Evolutionary conservation across 1,140 invertebrate genomes (phyloP).

Genomic region (Drosophila nannoptera): DNA sequence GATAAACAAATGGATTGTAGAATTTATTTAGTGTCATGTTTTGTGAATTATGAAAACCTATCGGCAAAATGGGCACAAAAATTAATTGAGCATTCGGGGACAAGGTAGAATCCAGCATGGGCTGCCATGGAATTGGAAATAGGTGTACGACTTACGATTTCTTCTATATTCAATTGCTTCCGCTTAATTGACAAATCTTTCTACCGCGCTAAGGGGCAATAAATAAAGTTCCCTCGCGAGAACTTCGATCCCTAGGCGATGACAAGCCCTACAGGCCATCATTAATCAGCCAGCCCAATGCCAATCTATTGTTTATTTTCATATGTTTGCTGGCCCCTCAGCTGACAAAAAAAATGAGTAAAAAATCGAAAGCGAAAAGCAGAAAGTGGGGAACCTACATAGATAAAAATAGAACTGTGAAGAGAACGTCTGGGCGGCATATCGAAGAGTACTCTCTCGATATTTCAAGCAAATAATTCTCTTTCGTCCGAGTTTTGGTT

Average conservation of each 20-base stretch:
- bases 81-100: not conserved
- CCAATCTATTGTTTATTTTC: constrained; percentile 56
- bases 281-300: constrained; percentile 55
- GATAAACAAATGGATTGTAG: constrained; percentile 1
- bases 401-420: constrained; percentile 33
- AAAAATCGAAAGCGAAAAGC: constrained; percentile 9
- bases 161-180: no score
- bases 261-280: constrained; percentile 18
- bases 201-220: no score
- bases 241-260: constrained; percentile 42
- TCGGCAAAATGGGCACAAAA: not conserved
- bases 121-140: no score
- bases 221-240: constrained; percentile 21
- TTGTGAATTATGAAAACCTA: constrained; percentile 10
- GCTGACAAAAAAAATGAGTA: constrained; percentile 11
- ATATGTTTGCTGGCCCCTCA: constrained; percentile 43
- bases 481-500: constrained; percentile 16
- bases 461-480: constrained; percentile 1
- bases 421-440: constrained; percentile 1
- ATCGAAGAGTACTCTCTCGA: constrained; percentile 6
- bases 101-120: no score
- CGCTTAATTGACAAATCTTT: no score
- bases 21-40: constrained; percentile 38
- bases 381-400: constrained; percentile 38
- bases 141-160: no score